These are phyloP conservation scores for Loris lydekkerianus DNA, from an alignment of 2,797 vertebrate genomes.

Conservation along the genomic window DNA sequence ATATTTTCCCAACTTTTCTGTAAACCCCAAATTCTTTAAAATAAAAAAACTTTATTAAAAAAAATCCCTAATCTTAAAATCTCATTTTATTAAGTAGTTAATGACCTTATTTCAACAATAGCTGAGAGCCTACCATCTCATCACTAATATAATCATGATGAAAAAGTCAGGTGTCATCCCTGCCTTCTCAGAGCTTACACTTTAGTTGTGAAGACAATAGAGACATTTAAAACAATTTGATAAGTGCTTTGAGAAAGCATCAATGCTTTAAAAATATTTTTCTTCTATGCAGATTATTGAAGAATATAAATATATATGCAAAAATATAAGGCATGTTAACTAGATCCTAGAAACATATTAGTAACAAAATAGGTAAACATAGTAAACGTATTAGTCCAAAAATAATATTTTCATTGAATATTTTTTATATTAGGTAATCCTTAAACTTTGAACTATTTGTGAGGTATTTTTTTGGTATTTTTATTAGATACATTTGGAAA, in stretches of 20 bases:
- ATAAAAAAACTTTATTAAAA: not conserved
- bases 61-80: not conserved
- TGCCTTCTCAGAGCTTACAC: not conserved
- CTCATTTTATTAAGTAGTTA: not conserved
- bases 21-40: not conserved
- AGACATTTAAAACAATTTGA: not conserved
- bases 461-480: not conserved
- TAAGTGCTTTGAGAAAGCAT: constrained; percentile 15
- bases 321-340: not conserved
- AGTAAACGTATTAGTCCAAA: not conserved
- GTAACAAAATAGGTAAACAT: not conserved
- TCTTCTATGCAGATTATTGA: not conserved
- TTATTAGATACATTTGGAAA: not conserved
- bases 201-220: not conserved
- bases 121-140: not conserved
- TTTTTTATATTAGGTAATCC: constrained; percentile 26
- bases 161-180: not conserved
- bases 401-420: not conserved
- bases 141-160: not conserved
- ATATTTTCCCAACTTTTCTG: not conserved
- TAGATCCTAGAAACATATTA: not conserved
- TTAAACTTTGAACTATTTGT: constrained; percentile 6
- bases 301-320: not conserved
- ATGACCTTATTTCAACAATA: constrained; percentile 16
- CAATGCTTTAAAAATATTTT: not conserved